Conservation (phyloP, 2,888 invertebrate genomes). For the Lymantria dispar region DNA sequence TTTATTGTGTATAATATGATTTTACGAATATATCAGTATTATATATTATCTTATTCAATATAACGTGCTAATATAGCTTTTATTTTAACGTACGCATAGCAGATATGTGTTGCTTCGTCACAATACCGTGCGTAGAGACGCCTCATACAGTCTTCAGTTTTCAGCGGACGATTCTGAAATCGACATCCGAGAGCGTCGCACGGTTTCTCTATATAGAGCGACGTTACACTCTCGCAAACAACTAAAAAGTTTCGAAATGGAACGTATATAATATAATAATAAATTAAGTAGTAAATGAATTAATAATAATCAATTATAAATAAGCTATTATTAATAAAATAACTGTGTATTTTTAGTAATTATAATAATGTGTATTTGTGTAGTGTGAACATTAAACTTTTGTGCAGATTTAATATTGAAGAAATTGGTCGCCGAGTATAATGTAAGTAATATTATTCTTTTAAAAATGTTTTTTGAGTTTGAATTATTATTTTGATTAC, state of each 20-base stretch:
- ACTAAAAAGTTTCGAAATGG: constrained; percentile 10
- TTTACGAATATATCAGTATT: too few relatives aligned
- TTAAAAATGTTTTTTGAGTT: neutral
- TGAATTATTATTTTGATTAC: neutral
- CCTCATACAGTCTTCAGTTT: constrained; percentile 31
- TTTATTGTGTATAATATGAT: too few relatives aligned
- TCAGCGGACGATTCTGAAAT: constrained; percentile 43
- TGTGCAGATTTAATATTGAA: constrained; percentile 21
- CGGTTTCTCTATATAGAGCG: constrained; percentile 25
- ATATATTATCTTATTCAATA: too few relatives aligned
- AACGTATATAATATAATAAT: neutral
- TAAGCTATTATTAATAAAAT: constrained; percentile 1
- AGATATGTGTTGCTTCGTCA: constrained; percentile 12
- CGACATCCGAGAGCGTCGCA: constrained; percentile 41
- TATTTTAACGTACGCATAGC: neutral
- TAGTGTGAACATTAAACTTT: constrained; percentile 19
- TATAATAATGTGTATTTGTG: constrained; percentile 22
- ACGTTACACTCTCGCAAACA: constrained; percentile 11
- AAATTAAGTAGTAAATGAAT: too few relatives aligned
- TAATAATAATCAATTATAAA: neutral
- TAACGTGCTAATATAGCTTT: too few relatives aligned
- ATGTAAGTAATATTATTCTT: constrained; percentile 22
- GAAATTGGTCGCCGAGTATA: constrained; percentile 19
- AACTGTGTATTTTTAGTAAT: neutral
- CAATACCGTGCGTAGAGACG: constrained; percentile 16